These are phyloP conservation scores for Prionailurus viverrinus DNA, from an alignment of 2,113 vertebrate species.

Conservation along the genomic window DNA sequence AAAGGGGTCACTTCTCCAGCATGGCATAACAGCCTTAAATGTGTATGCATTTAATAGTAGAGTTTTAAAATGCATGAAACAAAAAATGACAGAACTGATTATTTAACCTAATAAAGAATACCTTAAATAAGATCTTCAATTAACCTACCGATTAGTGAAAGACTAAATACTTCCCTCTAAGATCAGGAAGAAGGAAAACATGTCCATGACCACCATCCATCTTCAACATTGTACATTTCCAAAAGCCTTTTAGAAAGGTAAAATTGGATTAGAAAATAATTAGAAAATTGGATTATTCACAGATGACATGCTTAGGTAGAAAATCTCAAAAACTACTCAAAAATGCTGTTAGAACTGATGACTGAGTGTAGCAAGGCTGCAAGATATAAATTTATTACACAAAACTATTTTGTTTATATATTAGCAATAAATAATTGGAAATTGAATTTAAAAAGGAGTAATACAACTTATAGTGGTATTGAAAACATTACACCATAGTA, in stretches of 20 bases:
- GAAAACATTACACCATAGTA: not conserved
- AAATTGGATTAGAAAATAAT: not conserved
- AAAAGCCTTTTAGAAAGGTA: not conserved
- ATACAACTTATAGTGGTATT: not conserved
- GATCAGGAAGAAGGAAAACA: not conserved
- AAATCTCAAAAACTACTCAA: not conserved
- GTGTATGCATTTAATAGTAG: not conserved
- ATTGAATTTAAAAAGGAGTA: not conserved
- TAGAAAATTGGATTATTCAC: not conserved
- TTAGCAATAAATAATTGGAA: not conserved
- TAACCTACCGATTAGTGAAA: not conserved
- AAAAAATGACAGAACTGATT: not conserved
- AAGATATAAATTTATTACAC: not conserved
- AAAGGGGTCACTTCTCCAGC: not conserved
- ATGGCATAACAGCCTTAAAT: not conserved
- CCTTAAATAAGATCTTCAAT: not conserved
- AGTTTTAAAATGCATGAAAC: not conserved
- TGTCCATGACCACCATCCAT: not conserved
- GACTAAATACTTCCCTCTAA: not conserved
- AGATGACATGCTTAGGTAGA: not conserved
- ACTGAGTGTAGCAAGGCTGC: not conserved
- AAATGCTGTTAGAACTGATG: not conserved
- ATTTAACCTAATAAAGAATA: not conserved
- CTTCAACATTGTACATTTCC: not conserved
- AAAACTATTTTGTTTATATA: not conserved